phyloP scores from a whole-genome alignment of 2,888 invertebrate species.

The Caenorhabditis doughertyi region DNA sequence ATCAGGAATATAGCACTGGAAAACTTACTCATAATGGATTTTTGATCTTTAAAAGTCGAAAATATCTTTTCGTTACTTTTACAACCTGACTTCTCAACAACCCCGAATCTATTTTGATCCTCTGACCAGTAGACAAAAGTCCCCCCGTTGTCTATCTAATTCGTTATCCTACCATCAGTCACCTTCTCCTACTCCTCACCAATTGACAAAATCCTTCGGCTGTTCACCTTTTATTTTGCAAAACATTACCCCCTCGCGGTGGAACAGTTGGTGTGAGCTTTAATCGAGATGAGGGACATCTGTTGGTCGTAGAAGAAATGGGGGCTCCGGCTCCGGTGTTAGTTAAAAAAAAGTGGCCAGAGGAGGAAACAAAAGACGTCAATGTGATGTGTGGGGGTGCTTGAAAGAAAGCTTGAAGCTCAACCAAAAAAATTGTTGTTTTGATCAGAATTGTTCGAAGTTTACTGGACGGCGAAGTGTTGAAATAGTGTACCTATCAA shows the following conservation, averaged over 20 bases:
- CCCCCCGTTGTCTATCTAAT: neutral
- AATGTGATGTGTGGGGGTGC: slow-evolving; percentile 52
- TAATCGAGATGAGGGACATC: slow-evolving; percentile 57
- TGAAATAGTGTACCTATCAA: slow-evolving; percentile 51
- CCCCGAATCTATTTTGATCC: slow-evolving; percentile 23
- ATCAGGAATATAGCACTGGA: neutral
- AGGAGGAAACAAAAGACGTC: slow-evolving; percentile 46
- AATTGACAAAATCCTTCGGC: slow-evolving; percentile 16
- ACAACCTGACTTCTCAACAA: no score
- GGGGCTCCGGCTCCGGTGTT: slow-evolving; percentile 1
- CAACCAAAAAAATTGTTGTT: slow-evolving; percentile 50
- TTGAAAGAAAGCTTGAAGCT: slow-evolving; percentile 5
- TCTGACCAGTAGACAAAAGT: slow-evolving; percentile 13
- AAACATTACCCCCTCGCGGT: slow-evolving; percentile 42
- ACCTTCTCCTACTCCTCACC: neutral
- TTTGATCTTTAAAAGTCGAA: no score
- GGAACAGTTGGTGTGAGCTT: slow-evolving; percentile 66
- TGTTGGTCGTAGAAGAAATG: slow-evolving; percentile 45
- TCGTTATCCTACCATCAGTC: slow-evolving; percentile 27
- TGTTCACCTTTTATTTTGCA: slow-evolving; percentile 57
- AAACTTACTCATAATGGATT: neutral
- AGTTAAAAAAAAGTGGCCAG: slow-evolving; percentile 38
- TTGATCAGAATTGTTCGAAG: slow-evolving; percentile 37
- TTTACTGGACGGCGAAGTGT: slow-evolving; percentile 10
- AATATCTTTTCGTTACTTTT: no score